Evolutionary conservation across 2,888 invertebrate genomes (phyloP), one percentile per base, ranked within the genome.

Genomic region (Lasioglossum vierecki): DNA sequence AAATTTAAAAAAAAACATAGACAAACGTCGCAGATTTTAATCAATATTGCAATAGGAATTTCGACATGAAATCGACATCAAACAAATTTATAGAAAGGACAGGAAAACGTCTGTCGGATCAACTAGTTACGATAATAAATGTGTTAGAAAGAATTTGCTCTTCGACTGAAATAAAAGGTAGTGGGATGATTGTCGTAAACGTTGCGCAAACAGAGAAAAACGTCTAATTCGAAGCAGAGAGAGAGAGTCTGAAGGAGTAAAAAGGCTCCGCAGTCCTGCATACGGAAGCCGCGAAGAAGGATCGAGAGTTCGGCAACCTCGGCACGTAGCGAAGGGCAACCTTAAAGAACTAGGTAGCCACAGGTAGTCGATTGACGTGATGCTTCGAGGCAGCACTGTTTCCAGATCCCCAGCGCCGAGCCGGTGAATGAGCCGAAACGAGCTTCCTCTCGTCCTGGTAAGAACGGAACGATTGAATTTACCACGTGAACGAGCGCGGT

Each of bases 301-400:
- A 30, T 66, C 22, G 66, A 22, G 35, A 22, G 63, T 63, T 63
- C 70, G 30, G 26, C 30, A 63, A 63, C 63, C 63, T 63, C 49
- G 53, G 39, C 60, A 44, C 63, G 80, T 35, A 53, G 66, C 57
- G 35, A 35, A 22, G 80, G 60, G 44, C 22, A n/a, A 41, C 44
- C 60, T 73, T 46, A 72, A 83, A 46, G 76, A 71, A 73, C 80
- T 63, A 88, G 88, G 88, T 87, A 90, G 91, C 92, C 89, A 92
- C 93, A 93, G 92, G 92, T 92, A 92, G 92, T 91, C 92, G 92
- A 91, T 92, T 88, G 88, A 87, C 90, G 41, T 80, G 90, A 89
- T 87, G 84, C 35, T 70, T 39, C 68, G 39, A 70, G 39, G 68
- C 84, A 46, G 68, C 79, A 60, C 74, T 80, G 79, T 86, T 88